Percentiles rank a stretch among this genome's conserved stretches.
phyloP scores from a whole-genome alignment of 2,888 invertebrate genomes.

The Acrobasis suavella region DNA sequence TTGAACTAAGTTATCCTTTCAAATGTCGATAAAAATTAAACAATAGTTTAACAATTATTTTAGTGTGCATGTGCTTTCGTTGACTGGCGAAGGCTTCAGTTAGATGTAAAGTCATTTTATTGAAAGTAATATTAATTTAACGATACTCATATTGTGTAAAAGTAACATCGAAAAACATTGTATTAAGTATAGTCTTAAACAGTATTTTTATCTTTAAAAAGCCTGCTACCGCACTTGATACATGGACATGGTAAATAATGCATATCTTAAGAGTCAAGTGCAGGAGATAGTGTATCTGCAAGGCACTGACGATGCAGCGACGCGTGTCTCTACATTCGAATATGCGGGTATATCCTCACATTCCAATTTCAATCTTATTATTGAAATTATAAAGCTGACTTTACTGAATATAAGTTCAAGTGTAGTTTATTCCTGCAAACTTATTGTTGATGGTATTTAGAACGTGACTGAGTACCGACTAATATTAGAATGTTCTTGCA shows the following conservation, averaged over 20 bases:
- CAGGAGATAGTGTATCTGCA: conserved; percentile 65
- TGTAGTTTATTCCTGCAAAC: conserved; percentile 46
- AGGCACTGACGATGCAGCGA: conserved; percentile 53
- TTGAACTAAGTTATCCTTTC: too few relatives aligned
- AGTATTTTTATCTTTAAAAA: not conserved
- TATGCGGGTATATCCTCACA: conserved; percentile 57
- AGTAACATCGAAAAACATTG: too few relatives aligned
- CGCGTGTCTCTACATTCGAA: conserved; percentile 53
- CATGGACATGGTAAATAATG: conserved; percentile 29
- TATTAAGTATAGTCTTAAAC: too few relatives aligned
- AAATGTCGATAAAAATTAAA: too few relatives aligned
- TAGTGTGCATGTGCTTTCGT: too few relatives aligned
- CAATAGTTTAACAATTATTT: too few relatives aligned
- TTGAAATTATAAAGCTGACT: conserved; percentile 29
- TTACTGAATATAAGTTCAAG: conserved; percentile 26
- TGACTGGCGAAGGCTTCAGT: too few relatives aligned
- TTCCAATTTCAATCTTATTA: conserved; percentile 32
- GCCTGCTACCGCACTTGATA: conserved; percentile 20
- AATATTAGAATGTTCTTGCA: conserved; percentile 39
- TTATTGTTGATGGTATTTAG: conserved; percentile 65
- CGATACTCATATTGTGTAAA: too few relatives aligned
- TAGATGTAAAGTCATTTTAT: too few relatives aligned
- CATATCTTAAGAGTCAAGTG: conserved; percentile 64
- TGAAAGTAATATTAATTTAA: too few relatives aligned
- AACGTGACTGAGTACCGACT: conserved; percentile 64